phyloP scores from a whole-genome alignment of 2,113 vertebrate genomes.

The Campylomormyrus numenius region DNA sequence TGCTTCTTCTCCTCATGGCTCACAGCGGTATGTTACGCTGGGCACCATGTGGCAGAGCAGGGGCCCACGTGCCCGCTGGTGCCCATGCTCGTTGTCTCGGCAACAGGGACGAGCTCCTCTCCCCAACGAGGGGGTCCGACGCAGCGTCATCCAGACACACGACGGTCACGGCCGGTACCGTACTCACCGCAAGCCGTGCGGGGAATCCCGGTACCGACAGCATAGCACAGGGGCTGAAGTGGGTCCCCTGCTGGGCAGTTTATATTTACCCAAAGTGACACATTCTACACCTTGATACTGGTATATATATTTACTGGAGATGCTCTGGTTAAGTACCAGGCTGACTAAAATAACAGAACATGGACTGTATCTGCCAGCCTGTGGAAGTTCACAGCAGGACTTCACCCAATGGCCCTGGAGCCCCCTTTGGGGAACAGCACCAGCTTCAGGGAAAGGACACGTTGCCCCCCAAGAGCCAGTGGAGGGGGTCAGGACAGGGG shows the following conservation, averaged over 20 bases:
- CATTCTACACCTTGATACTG: not conserved
- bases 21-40: not conserved
- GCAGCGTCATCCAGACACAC: not conserved
- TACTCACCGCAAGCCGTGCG: not conserved
- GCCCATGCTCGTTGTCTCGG: not conserved
- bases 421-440: not conserved
- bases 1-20: not conserved
- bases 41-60: not conserved
- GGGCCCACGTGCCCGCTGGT: not conserved
- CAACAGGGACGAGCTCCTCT: not conserved
- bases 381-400: not conserved
- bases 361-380: not conserved
- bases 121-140: not conserved
- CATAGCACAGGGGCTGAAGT: not conserved
- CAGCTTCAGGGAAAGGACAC: not conserved
- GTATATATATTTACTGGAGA: not conserved
- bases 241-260: not conserved
- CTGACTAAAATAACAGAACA: not conserved
- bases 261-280: not conserved
- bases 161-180: not conserved
- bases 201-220: not conserved
- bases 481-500: not conserved
- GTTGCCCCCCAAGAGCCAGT: not conserved
- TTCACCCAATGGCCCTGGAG: not conserved
- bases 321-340: not conserved